A percentile compares a stretch with the other conserved stretches of the same genome.
These are phyloP conservation scores for Philopedon plagiatum DNA, from an alignment of 2,888 invertebrate genomes.

Conservation along the genomic window DNA sequence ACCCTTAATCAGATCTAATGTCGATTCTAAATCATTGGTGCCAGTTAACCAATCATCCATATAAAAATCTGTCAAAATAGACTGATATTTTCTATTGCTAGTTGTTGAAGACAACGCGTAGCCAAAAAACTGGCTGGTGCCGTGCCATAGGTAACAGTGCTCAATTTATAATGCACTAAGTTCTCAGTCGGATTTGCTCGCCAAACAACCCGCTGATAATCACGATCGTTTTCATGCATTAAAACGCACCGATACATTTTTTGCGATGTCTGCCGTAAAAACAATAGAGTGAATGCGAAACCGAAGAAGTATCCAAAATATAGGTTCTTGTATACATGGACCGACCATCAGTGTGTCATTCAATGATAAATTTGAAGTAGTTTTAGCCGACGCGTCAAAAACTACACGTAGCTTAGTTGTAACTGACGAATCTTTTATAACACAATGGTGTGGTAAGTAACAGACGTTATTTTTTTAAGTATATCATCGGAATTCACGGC, in stretches of 20 bases:
- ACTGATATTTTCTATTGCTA: conserved; percentile 25
- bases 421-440: conserved; percentile 20
- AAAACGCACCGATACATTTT: conserved; percentile 55
- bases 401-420: conserved; percentile 48
- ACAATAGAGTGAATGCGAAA: conserved; percentile 50
- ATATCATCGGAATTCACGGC: conserved; percentile 20
- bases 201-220: conserved; percentile 52
- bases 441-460: conserved; percentile 43
- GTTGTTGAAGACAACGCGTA: conserved; percentile 33
- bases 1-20: neutral
- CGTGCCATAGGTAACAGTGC: conserved; percentile 49
- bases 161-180: conserved; percentile 39
- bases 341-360: conserved; percentile 45
- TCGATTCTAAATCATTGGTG: neutral
- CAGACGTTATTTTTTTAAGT: neutral
- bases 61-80: conserved; percentile 24
- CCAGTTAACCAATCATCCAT: conserved; percentile 31
- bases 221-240: conserved; percentile 41
- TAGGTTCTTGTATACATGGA: conserved; percentile 34
- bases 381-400: conserved; percentile 37
- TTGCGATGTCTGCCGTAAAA: conserved; percentile 54
- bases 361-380: conserved; percentile 33
- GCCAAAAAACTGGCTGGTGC: conserved; percentile 44
- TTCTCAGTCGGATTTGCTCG: conserved; percentile 27
- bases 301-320: conserved; percentile 51